Percentiles rank a stretch among this genome's conserved stretches.
Evolutionary conservation across 2,113 vertebrate genomes (phyloP).

Genomic region (Forbesichthys agassizii): DNA sequence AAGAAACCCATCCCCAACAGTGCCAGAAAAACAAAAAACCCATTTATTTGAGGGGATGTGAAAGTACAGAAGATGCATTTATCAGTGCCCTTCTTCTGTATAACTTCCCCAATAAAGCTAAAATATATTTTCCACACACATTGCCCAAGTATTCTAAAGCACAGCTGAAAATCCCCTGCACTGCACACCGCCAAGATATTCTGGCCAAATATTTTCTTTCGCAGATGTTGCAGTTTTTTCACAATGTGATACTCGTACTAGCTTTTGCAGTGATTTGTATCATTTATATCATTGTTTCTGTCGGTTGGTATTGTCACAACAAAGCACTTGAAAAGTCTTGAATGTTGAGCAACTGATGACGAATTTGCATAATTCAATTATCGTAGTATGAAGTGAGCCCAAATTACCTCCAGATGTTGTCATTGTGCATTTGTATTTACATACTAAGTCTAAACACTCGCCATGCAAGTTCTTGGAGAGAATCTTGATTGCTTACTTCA

Average conservation of each 20-base stretch:
- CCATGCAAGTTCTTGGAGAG: too few species aligned
- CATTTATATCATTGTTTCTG: too few species aligned
- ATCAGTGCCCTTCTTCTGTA: slow-evolving; percentile 37
- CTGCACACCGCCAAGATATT: neutral
- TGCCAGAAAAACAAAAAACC: neutral
- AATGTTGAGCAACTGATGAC: too few species aligned
- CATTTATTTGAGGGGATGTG: slow-evolving; percentile 34
- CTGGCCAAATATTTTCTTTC: neutral
- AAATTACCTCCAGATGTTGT: too few species aligned
- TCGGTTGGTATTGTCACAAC: too few species aligned
- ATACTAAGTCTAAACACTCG: too few species aligned
- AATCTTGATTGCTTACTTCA: too few species aligned
- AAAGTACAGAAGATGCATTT: slow-evolving; percentile 42
- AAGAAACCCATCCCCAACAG: neutral
- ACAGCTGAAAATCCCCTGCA: neutral
- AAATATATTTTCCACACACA: neutral
- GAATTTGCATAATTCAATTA: too few species aligned
- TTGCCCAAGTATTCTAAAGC: slow-evolving; percentile 10
- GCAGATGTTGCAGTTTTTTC: neutral
- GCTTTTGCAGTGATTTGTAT: too few species aligned
- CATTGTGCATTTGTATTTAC: too few species aligned
- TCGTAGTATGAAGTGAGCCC: too few species aligned
- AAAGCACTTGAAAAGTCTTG: too few species aligned
- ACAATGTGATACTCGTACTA: neutral
- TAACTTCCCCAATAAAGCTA: slow-evolving; percentile 40